Evolutionary conservation across 2,888 invertebrate genomes (phyloP).

Genomic region (Drosophila falleni): DNA sequence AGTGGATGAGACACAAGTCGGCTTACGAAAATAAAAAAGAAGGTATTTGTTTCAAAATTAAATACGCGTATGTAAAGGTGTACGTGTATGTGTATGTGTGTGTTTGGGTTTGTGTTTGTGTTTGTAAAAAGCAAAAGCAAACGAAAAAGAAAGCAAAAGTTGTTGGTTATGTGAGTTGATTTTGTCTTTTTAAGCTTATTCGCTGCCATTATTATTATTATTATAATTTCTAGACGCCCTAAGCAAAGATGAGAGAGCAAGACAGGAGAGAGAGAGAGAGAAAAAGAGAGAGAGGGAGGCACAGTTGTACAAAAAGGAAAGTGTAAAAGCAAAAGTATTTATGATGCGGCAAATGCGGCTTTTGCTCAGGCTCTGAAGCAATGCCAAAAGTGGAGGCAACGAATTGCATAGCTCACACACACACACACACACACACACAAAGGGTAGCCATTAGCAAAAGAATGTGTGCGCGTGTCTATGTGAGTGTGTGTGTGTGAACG

Average conservation of each 20-base stretch:
- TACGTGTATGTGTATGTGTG: conserved; percentile 17
- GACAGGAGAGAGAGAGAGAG: not conserved
- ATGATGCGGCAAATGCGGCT: conserved; percentile 69
- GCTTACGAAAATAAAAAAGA: conserved; percentile 43
- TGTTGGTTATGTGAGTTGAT: conserved; percentile 61
- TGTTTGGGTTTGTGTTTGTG: conserved; percentile 6
- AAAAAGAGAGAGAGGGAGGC: not conserved
- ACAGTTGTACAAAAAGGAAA: conserved; percentile 64
- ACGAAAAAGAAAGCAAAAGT: conserved; percentile 74
- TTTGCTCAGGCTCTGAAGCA: conserved; percentile 49
- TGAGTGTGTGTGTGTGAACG: conserved; percentile 42
- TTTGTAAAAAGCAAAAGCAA: conserved; percentile 36
- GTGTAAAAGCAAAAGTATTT: conserved; percentile 82
- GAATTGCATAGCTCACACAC: conserved; percentile 46
- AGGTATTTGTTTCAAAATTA: conserved; percentile 77
- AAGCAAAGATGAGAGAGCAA: conserved; percentile 4
- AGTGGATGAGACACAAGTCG: conserved; percentile 22
- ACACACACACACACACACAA: conserved; percentile 22
- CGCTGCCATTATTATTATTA: conserved; percentile 43
- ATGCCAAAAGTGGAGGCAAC: conserved; percentile 32
- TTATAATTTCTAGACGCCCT: conserved; percentile 36
- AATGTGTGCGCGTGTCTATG: conserved; percentile 22
- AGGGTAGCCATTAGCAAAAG: conserved; percentile 11
- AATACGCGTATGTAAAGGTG: conserved; percentile 54
- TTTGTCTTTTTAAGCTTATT: conserved; percentile 58